Evolutionary conservation across 1,140 invertebrate species (phyloP).

Genomic region (Orius laevigatus): DNA sequence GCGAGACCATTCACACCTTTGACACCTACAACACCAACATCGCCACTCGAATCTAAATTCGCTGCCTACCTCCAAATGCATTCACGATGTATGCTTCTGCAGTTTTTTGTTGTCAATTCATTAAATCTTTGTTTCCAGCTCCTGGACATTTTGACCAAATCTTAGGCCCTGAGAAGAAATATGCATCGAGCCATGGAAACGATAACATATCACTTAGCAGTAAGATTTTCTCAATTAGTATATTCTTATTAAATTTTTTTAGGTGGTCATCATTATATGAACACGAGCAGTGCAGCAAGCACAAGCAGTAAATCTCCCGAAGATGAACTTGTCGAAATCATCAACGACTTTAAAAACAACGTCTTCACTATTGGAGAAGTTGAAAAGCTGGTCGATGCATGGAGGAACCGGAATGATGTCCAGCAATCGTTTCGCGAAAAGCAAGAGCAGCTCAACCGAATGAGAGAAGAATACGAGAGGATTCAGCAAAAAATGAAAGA

Average conservation of each 20-base stretch:
- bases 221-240: not conserved
- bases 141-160: conserved; percentile 8
- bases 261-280: conserved; percentile 16
- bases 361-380: conserved; percentile 69
- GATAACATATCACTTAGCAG: conserved; percentile 11
- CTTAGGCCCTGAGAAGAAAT: conserved; percentile 11
- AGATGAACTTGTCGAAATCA: conserved; percentile 68
- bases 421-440: conserved; percentile 72
- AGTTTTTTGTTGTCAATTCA: conserved; percentile 1
- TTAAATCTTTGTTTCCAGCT: conserved; percentile 1
- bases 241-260: conserved; percentile 2
- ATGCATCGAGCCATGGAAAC: conserved; percentile 11
- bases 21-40: conserved; percentile 20
- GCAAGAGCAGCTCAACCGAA: conserved; percentile 51
- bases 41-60: conserved; percentile 23
- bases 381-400: conserved; percentile 66
- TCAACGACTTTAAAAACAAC: conserved; percentile 79
- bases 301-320: conserved; percentile 30
- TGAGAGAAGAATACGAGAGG: conserved; percentile 62
- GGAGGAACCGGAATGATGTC: conserved; percentile 69
- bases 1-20: conserved; percentile 18
- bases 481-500: conserved; percentile 60
- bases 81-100: conserved; percentile 26
- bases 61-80: conserved; percentile 37
- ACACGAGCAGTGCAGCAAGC: conserved; percentile 14